Evolutionary conservation across 2,888 invertebrate species (phyloP).

Genomic region (Eugnorisma glareosa): DNA sequence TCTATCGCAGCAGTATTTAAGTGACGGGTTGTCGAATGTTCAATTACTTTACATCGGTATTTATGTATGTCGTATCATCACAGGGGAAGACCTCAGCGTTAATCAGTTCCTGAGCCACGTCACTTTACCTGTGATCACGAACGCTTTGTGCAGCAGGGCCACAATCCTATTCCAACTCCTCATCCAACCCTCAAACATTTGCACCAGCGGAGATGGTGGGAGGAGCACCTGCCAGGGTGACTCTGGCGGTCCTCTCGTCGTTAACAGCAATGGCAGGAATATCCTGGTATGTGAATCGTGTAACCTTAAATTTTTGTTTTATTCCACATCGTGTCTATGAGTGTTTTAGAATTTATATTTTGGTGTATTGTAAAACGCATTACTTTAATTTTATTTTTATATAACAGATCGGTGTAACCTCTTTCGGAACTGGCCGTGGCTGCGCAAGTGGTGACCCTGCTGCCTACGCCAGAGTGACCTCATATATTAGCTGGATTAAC

Average conservation of each 20-base stretch:
- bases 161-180: constrained; percentile 31
- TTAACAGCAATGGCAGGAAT: constrained; percentile 62
- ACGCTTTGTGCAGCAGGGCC: constrained; percentile 34
- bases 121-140: constrained; percentile 34
- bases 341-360: too few species aligned
- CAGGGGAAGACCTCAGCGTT: constrained; percentile 15
- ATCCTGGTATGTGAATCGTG: constrained; percentile 69
- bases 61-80: neutral
- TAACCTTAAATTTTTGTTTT: neutral
- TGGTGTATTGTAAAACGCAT: neutral
- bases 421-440: constrained; percentile 71
- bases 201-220: constrained; percentile 71
- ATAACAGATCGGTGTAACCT: constrained; percentile 74
- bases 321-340: too few species aligned
- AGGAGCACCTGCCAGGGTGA: constrained; percentile 77
- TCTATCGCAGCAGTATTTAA: neutral
- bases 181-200: constrained; percentile 72
- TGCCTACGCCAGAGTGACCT: constrained; percentile 73
- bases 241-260: constrained; percentile 81
- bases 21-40: neutral
- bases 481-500: constrained; percentile 67
- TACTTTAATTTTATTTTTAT: neutral
- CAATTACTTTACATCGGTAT: neutral
- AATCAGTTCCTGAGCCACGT: constrained; percentile 43
- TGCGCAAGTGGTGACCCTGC: constrained; percentile 70